These are phyloP conservation scores for Neopelma chrysocephalum DNA, from an alignment of 2,797 vertebrate species.

Conservation along the genomic window DNA sequence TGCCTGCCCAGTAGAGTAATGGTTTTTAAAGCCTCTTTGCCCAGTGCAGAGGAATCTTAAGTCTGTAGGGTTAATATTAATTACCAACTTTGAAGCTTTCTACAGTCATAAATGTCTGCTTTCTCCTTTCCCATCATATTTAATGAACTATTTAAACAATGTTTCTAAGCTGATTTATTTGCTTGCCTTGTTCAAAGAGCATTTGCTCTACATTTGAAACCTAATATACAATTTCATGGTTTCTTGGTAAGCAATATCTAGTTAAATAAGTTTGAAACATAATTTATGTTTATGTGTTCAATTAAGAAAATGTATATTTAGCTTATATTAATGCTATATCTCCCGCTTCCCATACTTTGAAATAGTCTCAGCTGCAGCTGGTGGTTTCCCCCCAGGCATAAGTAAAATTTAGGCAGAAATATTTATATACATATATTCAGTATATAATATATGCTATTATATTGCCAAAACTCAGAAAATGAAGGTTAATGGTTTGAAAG, in stretches of 20 bases:
- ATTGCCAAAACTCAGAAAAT: background rate
- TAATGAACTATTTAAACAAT: background rate
- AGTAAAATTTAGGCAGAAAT: background rate
- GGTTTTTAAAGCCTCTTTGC: background rate
- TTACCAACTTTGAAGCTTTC: background rate
- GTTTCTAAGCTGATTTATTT: background rate
- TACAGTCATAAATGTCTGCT: background rate
- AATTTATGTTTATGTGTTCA: background rate
- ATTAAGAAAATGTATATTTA: background rate
- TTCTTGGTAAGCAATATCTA: background rate
- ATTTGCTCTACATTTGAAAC: background rate
- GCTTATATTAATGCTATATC: background rate
- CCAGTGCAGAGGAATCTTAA: background rate
- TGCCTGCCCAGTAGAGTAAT: background rate
- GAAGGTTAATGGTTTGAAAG: background rate
- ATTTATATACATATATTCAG: background rate
- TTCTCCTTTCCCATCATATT: background rate
- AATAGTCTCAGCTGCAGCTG: background rate
- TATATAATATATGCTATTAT: background rate
- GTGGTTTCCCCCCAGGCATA: background rate
- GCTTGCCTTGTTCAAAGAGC: background rate
- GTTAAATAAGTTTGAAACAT: background rate
- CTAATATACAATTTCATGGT: background rate
- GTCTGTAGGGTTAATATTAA: background rate
- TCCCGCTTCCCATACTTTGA: background rate